phyloP scores from a whole-genome alignment of 2,797 vertebrate species.

The Microchirus variegatus region DNA sequence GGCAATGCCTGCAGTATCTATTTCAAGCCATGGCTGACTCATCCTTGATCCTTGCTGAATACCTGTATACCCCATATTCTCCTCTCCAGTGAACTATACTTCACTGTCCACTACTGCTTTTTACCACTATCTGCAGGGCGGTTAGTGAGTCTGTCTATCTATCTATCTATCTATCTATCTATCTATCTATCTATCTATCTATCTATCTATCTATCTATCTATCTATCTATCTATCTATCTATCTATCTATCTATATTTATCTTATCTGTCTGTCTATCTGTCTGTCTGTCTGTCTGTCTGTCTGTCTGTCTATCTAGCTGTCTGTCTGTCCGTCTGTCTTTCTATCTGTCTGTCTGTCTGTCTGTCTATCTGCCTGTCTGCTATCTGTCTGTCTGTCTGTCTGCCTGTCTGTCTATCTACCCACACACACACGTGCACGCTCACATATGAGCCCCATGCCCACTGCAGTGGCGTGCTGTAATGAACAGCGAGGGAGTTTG shows the following conservation, averaged over 20 bases:
- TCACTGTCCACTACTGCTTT: conserved; percentile 23
- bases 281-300: neutral
- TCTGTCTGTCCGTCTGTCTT: neutral
- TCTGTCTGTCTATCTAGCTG: neutral
- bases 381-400: neutral
- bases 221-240: conserved; percentile 6
- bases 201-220: conserved; percentile 18
- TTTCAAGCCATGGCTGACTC: conserved; percentile 77
- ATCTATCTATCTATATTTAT: neutral
- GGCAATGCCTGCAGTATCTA: conserved; percentile 74
- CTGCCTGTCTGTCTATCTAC: neutral
- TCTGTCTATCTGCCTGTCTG: conserved; percentile 18
- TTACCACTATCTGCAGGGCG: neutral
- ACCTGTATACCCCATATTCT: conserved; percentile 58
- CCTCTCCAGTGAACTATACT: conserved; percentile 51
- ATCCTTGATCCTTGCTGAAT: conserved; percentile 60
- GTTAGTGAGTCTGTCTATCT: neutral
- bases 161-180: neutral
- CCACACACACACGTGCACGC: neutral
- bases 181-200: neutral
- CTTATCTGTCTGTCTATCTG: neutral
- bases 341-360: neutral
- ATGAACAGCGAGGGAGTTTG: conserved; percentile 74
- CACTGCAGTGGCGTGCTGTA: conserved; percentile 57
- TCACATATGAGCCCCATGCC: conserved; percentile 20